Percentiles rank a stretch among this genome's conserved stretches.
Conservation (phyloP, 92 coral and sea anemone genomes). For the Bergia puertoricense region DNA sequence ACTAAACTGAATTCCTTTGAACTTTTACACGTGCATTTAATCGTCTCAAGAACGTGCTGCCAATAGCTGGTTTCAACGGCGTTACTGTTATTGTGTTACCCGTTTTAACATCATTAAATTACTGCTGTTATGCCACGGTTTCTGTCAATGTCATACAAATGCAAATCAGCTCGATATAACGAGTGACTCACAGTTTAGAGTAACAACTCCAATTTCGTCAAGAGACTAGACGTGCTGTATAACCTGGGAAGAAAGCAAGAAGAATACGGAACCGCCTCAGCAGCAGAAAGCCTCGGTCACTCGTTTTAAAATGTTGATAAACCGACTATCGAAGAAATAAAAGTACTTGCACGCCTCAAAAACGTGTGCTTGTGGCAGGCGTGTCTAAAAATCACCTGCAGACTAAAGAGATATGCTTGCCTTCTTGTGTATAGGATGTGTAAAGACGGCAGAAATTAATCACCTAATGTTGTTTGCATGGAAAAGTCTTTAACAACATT, state of each 20-base stretch:
- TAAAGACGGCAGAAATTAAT: background rate
- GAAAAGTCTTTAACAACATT: background rate
- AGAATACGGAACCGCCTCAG: background rate
- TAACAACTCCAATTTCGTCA: background rate
- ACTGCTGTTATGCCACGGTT: background rate
- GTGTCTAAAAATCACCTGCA: background rate
- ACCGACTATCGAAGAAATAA: no score
- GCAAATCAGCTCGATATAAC: background rate
- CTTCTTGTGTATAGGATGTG: background rate
- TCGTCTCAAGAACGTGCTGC: background rate
- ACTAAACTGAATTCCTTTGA: slow-evolving; percentile 9
- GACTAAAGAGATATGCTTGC: background rate
- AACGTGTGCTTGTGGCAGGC: background rate
- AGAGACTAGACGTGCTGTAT: background rate
- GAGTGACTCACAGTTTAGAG: background rate
- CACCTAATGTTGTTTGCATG: background rate
- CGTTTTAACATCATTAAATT: no score
- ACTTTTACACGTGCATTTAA: slow-evolving; percentile 22
- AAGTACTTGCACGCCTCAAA: background rate
- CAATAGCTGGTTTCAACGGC: background rate
- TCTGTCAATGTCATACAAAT: background rate
- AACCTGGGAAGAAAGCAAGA: background rate
- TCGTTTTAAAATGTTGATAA: no score
- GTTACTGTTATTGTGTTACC: background rate
- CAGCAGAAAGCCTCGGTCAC: background rate